phyloP scores from a whole-genome alignment of 1,140 invertebrate species.

The Camponotus vicinus region DNA sequence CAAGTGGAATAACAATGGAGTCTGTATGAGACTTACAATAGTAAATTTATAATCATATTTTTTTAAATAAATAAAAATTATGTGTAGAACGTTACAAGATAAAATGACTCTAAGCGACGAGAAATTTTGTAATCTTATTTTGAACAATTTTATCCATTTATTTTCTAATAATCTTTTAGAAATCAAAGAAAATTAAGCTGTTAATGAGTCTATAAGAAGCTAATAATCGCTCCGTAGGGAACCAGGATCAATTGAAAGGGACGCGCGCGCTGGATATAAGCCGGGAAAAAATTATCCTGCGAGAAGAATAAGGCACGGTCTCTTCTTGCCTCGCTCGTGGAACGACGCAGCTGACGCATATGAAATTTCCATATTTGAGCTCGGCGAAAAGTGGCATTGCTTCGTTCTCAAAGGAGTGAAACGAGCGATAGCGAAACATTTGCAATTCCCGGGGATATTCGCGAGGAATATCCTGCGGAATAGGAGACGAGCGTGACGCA shows the following conservation, averaged over 20 bases:
- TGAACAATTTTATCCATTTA: background rate
- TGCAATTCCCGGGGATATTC: conserved; percentile 80
- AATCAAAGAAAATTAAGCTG: background rate
- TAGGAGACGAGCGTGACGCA: conserved; percentile 45
- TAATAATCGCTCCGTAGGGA: conserved; percentile 13
- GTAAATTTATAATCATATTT: background rate
- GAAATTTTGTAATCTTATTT: background rate
- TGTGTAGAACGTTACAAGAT: background rate
- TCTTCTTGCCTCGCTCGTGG: background rate
- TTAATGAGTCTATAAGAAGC: background rate
- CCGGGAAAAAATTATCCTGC: conserved; percentile 53
- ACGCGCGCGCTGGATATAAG: background rate
- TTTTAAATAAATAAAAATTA: background rate
- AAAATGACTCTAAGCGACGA: background rate
- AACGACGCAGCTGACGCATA: conserved; percentile 72
- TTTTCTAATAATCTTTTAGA: background rate
- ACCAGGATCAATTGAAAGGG: background rate
- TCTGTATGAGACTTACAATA: background rate
- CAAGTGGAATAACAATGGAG: background rate
- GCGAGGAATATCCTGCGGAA: conserved; percentile 70
- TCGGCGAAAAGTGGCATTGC: conserved; percentile 76
- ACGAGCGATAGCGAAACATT: conserved; percentile 76
- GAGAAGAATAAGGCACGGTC: conserved; percentile 18
- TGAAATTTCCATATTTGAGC: conserved; percentile 82
- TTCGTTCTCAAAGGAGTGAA: conserved; percentile 53